Evolutionary conservation across 2,797 vertebrate species (phyloP).

Genomic region (Macropodus opercularis): DNA sequence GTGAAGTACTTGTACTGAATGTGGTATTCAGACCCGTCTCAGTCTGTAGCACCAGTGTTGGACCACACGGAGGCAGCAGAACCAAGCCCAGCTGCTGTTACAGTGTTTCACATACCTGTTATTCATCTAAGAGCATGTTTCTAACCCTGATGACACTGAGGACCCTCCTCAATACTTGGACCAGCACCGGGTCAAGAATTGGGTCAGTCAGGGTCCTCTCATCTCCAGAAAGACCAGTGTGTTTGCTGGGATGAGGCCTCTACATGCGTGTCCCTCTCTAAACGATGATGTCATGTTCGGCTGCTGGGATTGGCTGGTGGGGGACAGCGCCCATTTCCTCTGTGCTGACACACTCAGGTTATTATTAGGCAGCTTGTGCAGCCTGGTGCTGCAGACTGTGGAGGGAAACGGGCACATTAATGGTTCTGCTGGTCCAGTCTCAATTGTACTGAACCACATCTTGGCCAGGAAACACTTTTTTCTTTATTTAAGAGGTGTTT

Average conservation of each 20-base stretch:
- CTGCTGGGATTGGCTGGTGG: slow-evolving; percentile 69
- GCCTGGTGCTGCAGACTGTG: not conserved
- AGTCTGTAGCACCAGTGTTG: not conserved
- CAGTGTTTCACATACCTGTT: too few relatives aligned
- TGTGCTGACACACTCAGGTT: slow-evolving; percentile 16
- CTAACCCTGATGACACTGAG: too few relatives aligned
- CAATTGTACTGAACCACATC: too few relatives aligned
- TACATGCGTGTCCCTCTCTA: slow-evolving; percentile 59
- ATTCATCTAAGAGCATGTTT: too few relatives aligned
- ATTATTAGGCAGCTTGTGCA: not conserved
- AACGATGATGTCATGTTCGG: slow-evolving; percentile 70
- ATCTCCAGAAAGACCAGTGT: not conserved
- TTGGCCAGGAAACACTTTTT: too few relatives aligned
- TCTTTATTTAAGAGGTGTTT: too few relatives aligned
- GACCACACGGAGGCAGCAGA: slow-evolving; percentile 30
- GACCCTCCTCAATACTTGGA: not conserved
- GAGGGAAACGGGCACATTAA: too few relatives aligned
- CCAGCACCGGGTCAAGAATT: too few relatives aligned
- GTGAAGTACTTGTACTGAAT: too few relatives aligned
- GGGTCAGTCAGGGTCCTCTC: not conserved
- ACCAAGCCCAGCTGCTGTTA: not conserved
- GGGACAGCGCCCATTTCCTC: slow-evolving; percentile 65
- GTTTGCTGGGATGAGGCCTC: slow-evolving; percentile 28
- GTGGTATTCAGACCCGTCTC: too few relatives aligned
- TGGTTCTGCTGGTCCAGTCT: too few relatives aligned